Conservation (phyloP, 2,888 invertebrate species). For the Argyra leucocephala region DNA sequence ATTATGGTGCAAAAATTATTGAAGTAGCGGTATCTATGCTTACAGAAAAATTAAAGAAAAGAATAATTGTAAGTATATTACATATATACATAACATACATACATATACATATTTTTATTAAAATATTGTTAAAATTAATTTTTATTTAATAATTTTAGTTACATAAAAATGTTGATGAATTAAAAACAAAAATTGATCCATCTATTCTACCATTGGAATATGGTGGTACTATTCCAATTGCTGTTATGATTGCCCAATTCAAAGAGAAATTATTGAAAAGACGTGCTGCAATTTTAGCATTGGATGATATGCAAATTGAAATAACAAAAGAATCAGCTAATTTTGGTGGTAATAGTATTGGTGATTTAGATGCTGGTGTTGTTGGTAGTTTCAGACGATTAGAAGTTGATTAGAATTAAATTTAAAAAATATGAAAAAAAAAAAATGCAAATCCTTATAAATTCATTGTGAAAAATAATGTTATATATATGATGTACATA, state of each 20-base stretch:
- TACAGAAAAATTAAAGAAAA: conserved; percentile 72
- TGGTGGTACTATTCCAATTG: conserved; percentile 71
- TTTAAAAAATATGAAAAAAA: not conserved
- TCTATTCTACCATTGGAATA: conserved; percentile 77
- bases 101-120: conserved; percentile 36
- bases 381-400: conserved; percentile 77
- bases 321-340: conserved; percentile 47
- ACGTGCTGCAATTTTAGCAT: conserved; percentile 55
- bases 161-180: conserved; percentile 63
- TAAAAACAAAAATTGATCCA: conserved; percentile 60
- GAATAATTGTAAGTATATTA: conserved; percentile 59
- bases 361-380: conserved; percentile 61
- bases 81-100: conserved; percentile 5
- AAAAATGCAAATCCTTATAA: not conserved
- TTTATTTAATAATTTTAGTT: conserved; percentile 46
- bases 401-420: conserved; percentile 59
- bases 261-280: conserved; percentile 55
- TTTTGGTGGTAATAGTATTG: conserved; percentile 52
- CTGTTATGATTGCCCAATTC: conserved; percentile 69
- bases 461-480: too few species aligned
- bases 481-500: not conserved
- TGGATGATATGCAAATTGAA: conserved; percentile 69
- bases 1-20: conserved; percentile 69
- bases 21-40: conserved; percentile 73
- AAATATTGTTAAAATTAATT: not conserved